phyloP scores from a whole-genome alignment of 2,113 vertebrate species.

The Ochotona curzoniae region DNA sequence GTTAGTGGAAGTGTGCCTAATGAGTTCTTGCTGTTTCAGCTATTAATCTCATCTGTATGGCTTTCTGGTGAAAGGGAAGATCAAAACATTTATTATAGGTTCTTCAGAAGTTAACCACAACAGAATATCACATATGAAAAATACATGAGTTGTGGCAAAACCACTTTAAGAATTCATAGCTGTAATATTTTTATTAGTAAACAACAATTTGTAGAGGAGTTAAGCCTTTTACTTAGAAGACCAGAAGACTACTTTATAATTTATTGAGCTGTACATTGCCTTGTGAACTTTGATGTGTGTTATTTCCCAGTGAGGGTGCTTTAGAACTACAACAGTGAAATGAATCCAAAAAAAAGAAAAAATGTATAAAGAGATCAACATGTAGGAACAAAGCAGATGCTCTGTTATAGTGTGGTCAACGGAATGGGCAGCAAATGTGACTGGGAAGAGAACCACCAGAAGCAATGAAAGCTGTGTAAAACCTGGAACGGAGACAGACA shows the following conservation, averaged over 20 bases:
- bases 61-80: background rate
- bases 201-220: background rate
- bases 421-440: background rate
- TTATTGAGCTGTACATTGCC: background rate
- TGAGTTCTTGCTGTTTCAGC: background rate
- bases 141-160: background rate
- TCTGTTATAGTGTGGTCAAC: background rate
- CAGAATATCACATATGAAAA: background rate
- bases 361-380: background rate
- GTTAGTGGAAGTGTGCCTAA: background rate
- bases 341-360: background rate
- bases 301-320: background rate
- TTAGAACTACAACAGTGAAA: background rate
- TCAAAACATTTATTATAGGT: background rate
- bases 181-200: slow-evolving; percentile 5
- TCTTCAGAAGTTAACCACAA: slow-evolving; percentile 37
- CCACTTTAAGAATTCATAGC: background rate
- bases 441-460: background rate
- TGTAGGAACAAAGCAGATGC: background rate
- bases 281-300: background rate
- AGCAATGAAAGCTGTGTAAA: background rate
- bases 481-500: background rate
- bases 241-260: background rate
- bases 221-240: background rate
- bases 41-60: background rate